Base-by-base conservation (phyloP, 2,113 vertebrate species). In the Anguilla japonica region DNA sequence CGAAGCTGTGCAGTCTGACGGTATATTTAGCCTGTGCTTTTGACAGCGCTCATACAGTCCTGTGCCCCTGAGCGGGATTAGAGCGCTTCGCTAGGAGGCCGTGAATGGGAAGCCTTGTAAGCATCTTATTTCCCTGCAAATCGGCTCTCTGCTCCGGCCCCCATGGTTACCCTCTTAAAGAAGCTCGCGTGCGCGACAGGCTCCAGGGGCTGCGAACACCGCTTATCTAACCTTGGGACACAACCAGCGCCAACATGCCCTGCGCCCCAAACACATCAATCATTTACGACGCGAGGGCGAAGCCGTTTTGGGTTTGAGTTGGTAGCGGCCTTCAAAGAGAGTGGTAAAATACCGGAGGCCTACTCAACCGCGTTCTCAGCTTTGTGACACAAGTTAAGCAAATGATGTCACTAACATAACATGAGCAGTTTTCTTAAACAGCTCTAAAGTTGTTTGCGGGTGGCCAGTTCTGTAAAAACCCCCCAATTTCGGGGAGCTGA, bases 81-180 rank as follows among this genome's bases (percentile, higher is more conserved):
- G n/a, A 26, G 9, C 5, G 26, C 18, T 4, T 3, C 34, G 34
- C 39, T 39, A 41, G 50, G 46, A n/a, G 2, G 87, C 41, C 88
- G 82, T 87, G 88, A 89, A 91, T 85, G 56, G 5, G 87, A 87
- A 60, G 53, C 79, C 79, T 57, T 81, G 22, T 81, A 41, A 86
- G 85, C 80, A 50, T 75, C 85, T 83, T 75, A 82, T 81, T 41
- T 41, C 40, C 2, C n/a, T 78, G n/a, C 13, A 75, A 16, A 18
- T 7, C 53, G 16, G 39, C 14, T 39, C 6, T n/a, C 29, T 80
- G 83, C 86, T 86, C 86, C 83, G 86, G 87, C 81, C 46, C 40
- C 81, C 82, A 5, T 46, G 43, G 4, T 46, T 46, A 8, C 53
- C 29, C n/a, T 40, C 15, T 60, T 63, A 40, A 22, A n/a, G 3